Evolutionary conservation across 2,888 invertebrate species (phyloP), one percentile per base, ranked within the genome.

Genomic region (Clostera curtula): DNA sequence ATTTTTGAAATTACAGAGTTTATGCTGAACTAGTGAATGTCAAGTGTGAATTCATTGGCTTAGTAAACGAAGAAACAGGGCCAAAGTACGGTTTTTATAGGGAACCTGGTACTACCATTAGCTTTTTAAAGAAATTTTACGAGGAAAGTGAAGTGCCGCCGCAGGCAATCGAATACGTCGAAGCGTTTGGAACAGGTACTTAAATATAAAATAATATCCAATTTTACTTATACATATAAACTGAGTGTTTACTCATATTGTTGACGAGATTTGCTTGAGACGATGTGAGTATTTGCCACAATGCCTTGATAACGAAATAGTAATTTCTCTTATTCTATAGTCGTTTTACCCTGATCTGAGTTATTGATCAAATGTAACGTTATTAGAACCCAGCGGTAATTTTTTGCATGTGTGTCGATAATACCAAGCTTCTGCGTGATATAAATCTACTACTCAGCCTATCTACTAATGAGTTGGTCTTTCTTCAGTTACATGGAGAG

Each of bases 101-200:
- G 0, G 82, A 87, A 0, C 80, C 86, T 0, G 47, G 56, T 9
- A 55, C 66, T 9, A 84, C 86, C 34, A 70, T 71, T 7, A 53
- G 68, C 9, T 73, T 90, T 4, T 47, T 90, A 1, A 66, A 69
- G 2, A 82, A 85, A 17, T 87, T 90, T 39, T 90, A 90, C 40
- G 49, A 80, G 3, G 87, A 89, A 54, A 87, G 89, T 9, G 73
- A 85, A 12, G 57, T 96, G 6, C 77, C 88, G 24, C 93, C 95
- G 0, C 59, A 72, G 4, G 71, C 79, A 1, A 85, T 97, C 5
- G 87, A 88, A 36, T 97, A 90, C 58, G 85, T 97, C 2, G 96
- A 96, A 74, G 93, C 95, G 16, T 93, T 93, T 50, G 91, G 92
- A 34, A 90, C 91, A 36, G 93, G 93, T 77, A 51, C 38, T 19